Percentiles rank a stretch among this genome's conserved stretches.
These are phyloP conservation scores for Catocala nupta DNA, from an alignment of 2,888 invertebrate genomes.

Conservation along the genomic window DNA sequence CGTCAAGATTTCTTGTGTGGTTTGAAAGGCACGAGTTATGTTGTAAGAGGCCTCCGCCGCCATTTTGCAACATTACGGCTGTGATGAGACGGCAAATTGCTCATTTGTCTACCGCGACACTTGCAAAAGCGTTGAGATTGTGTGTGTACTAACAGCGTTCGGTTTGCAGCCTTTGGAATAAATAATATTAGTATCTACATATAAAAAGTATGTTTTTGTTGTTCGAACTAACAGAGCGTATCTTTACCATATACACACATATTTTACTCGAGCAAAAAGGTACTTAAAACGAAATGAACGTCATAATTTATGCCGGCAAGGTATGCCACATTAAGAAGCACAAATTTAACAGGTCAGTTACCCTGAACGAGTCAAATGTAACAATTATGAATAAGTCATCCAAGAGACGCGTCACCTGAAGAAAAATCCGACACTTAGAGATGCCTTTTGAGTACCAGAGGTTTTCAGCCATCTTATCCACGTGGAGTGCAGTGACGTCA, in stretches of 20 bases:
- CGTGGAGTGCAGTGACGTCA: conserved; percentile 68
- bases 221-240: conserved; percentile 16
- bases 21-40: conserved; percentile 63
- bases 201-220: conserved; percentile 4
- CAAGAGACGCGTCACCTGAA: conserved; percentile 48
- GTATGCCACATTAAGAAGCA: conserved; percentile 5
- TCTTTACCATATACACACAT: conserved; percentile 2
- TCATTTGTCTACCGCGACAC: conserved; percentile 77
- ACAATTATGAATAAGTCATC: conserved; percentile 40
- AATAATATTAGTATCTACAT: conserved; percentile 6
- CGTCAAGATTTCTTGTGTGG: conserved; percentile 56
- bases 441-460: conserved; percentile 68
- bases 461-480: conserved; percentile 71
- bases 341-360: conserved; percentile 17
- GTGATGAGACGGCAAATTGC: conserved; percentile 81
- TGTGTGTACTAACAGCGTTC: conserved; percentile 33
- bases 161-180: conserved; percentile 33
- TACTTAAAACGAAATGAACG: background rate
- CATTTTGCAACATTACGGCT: conserved; percentile 75
- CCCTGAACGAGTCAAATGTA: conserved; percentile 26
- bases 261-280: conserved; percentile 5
- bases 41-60: conserved; percentile 64
- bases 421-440: conserved; percentile 65
- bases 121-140: conserved; percentile 66
- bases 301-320: conserved; percentile 11